Base-by-base conservation (phyloP, 2,113 vertebrate genomes). In the Alosa alosa region DNA sequence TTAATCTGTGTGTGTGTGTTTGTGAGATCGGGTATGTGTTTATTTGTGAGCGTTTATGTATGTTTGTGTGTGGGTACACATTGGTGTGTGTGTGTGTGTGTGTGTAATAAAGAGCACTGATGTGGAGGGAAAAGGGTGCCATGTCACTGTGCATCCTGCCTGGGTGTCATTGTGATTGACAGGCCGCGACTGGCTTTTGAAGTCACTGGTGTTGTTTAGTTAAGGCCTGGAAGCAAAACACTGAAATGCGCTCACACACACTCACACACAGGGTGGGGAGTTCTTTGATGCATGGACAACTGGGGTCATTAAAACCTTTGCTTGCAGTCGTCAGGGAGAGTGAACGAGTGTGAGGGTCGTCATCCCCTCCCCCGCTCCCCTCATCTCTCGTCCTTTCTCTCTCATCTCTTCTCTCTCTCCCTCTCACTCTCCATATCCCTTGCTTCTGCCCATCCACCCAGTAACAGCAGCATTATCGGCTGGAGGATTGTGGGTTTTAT, bases 281-380 rank as follows among this genome's bases (percentile, higher is more conserved):
- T 50, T 7, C 90, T 92, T 95, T 94, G 91, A 95, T 93, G 92
- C 86, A 86, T 89, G 90, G 93, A 94, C 94, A 96, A 94, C 91
- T 92, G 92, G 0, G 5, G 93, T 92, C 90, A 85, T 94, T 93
- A 94, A 96, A 91, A 89, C 92, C 88, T 82, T 41, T 84, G 83
- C 90, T 39, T 0, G 91, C 93, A 91, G 92, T 84, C 91, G 89
- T 93, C 93, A 93, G 93, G 92, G 91, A 92, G 90, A 91, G 94
- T 93, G 93, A 88, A 94, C 89, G 88, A 92, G 88, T 87, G 85
- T 86, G 88, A 91, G 41, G 83, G 90, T 89, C 36, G 72, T 86
- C 72, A 31, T 64, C 86, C 81, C 36, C 85, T 44, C 85, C 85
- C 81, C 41, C 57, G 3, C 86, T 83, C 20, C 6, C 6, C 72